Evolutionary conservation across 2,888 invertebrate species (phyloP).

Genomic region (Germaria angustata): DNA sequence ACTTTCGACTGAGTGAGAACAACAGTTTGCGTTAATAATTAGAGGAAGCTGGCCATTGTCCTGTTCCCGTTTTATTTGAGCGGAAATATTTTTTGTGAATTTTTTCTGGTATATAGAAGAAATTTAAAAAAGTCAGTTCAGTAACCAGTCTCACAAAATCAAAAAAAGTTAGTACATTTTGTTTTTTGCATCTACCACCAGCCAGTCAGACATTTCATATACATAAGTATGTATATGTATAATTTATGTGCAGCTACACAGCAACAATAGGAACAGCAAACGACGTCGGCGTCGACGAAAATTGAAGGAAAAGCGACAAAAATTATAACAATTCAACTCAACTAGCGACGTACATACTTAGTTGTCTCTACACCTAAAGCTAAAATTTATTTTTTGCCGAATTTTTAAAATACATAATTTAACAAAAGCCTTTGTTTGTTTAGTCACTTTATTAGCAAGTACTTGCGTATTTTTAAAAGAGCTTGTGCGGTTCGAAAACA

Average conservation of each 20-base stretch:
- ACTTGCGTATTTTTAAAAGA: constrained; percentile 18
- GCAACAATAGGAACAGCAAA: constrained; percentile 29
- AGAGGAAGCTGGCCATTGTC: constrained; percentile 60
- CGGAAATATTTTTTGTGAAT: constrained; percentile 44
- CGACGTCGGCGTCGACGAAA: constrained; percentile 45
- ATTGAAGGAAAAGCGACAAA: constrained; percentile 49
- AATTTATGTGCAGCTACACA: constrained; percentile 52
- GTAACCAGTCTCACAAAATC: constrained; percentile 34
- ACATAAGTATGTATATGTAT: constrained; percentile 33
- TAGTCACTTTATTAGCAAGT: constrained; percentile 15
- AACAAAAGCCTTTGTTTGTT: constrained; percentile 1
- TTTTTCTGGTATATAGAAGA: constrained; percentile 41
- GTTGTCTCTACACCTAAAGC: constrained; percentile 51
- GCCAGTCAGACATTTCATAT: neutral
- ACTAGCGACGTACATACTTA: constrained; percentile 30
- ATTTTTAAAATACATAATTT: constrained; percentile 1
- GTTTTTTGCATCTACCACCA: constrained; percentile 27
- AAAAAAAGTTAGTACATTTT: constrained; percentile 1
- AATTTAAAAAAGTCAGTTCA: constrained; percentile 23
- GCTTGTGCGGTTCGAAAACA: constrained; percentile 1
- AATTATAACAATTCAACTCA: constrained; percentile 1
- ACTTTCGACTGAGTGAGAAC: neutral
- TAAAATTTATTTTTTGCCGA: neutral
- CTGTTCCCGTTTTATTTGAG: constrained; percentile 42
- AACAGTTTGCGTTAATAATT: neutral